Percentiles rank a stretch among this genome's conserved stretches.
Conservation (phyloP, 2,797 vertebrate species). For the Oceanodroma leucorhoa region DNA sequence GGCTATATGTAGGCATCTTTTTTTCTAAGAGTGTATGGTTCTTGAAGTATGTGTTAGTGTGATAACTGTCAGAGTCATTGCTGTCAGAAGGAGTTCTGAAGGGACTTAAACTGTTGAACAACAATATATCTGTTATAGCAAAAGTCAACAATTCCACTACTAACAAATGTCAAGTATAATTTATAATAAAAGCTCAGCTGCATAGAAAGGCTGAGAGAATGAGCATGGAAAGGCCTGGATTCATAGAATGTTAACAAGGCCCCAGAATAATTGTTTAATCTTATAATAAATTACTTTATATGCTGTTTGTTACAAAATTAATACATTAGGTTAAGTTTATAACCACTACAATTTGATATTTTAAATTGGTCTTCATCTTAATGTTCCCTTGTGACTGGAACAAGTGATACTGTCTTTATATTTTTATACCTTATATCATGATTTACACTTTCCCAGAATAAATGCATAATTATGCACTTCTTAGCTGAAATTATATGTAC, state of each 20-base stretch:
- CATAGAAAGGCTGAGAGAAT: neutral
- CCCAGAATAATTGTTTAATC: neutral
- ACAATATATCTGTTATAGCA: neutral
- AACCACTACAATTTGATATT: neutral
- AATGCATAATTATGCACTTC: neutral
- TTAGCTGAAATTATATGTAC: neutral
- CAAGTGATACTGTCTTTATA: neutral
- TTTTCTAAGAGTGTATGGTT: neutral
- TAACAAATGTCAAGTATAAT: neutral
- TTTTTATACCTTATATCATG: neutral
- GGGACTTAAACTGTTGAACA: neutral
- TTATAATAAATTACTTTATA: neutral
- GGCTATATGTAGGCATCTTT: accelerated
- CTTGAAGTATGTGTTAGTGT: neutral
- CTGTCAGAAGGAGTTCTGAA: neutral
- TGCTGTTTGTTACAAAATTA: neutral
- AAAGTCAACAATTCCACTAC: neutral
- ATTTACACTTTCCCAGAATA: neutral
- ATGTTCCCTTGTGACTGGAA: neutral
- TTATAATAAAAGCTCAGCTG: neutral
- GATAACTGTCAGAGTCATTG: neutral
- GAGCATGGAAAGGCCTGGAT: neutral
- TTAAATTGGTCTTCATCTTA: neutral
- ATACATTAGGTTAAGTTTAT: neutral
- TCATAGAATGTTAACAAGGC: neutral